Conservation (phyloP, 2,888 invertebrate species). For the Hypolimnas misippus region DNA sequence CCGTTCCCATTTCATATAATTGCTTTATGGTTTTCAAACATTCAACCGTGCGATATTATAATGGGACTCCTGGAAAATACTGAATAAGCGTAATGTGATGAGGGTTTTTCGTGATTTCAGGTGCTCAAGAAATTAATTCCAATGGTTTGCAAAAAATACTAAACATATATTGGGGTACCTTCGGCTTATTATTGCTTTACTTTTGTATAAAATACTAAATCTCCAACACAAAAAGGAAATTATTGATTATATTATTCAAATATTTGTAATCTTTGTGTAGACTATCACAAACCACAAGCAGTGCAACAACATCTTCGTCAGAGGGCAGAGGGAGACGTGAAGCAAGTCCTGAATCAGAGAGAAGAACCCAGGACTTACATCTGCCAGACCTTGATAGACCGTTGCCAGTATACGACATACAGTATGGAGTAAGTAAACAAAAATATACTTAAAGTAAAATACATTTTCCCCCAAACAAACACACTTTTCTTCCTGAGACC, state of each 20-base stretch:
- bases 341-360: slow-evolving; percentile 70
- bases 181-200: too few relatives aligned
- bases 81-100: not conserved
- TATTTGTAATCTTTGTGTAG: slow-evolving; percentile 41
- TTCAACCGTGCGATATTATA: slow-evolving; percentile 3
- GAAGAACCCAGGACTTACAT: slow-evolving; percentile 61
- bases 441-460: not conserved
- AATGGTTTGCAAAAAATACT: not conserved
- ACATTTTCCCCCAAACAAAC: not conserved
- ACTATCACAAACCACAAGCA: slow-evolving; percentile 78
- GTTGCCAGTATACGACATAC: slow-evolving; percentile 77
- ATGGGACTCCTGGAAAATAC: not conserved
- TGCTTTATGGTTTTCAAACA: slow-evolving; percentile 9
- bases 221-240: too few relatives aligned
- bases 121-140: not conserved
- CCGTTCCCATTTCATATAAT: slow-evolving; percentile 19
- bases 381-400: slow-evolving; percentile 72
- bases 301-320: slow-evolving; percentile 85
- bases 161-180: too few relatives aligned
- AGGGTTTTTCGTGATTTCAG: not conserved
- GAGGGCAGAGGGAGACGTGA: slow-evolving; percentile 84
- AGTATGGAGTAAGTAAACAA: slow-evolving; percentile 70
- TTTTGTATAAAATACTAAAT: too few relatives aligned
- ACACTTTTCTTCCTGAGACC: too few relatives aligned
- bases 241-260: too few relatives aligned